Base-by-base conservation (phyloP, 2,888 invertebrate genomes). In the Sericinus montela region DNA sequence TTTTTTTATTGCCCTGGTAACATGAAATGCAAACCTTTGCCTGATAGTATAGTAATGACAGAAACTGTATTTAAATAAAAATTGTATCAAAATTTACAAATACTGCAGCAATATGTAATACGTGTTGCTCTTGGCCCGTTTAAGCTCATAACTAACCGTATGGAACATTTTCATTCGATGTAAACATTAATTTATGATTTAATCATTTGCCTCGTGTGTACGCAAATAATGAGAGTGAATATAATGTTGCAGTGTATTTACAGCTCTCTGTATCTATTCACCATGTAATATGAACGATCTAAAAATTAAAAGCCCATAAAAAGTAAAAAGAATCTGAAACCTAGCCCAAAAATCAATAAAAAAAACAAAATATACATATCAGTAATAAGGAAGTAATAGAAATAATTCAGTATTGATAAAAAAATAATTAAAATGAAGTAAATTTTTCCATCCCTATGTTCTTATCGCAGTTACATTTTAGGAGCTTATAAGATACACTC, bases 121-220 rank as follows among this genome's bases (percentile, higher is more conserved):
- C 45, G 41, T 15, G 45, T 45, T 50, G 39, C 49, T 45, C 45
- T 11, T 29, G 44, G 35, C 45, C 23, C 40, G 45, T 13, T 15
- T 30, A 23, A 29, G 19, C 40, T 30, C 45, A 50, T 50, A 45
- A 50, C 45, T 50, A 50, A 50, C 23, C 35, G 23, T 50, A 50
- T 36, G 49, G 49, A 40, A 45, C 49, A 40, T 50, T 50, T 50
- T 45, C 49, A 45, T 50, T 50, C 39, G 36, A 36, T 42, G 45
- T 45, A 45, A 45, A 45, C 45, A 45, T 45, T 45, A 51, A 51
- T 51, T 51, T 51, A 51, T 51, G 45, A 51, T 51, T 46, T 51
- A 45, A 51, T 51, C 37, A 51, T 51, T 41, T 29, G 45, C 37
- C 29, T 36, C 50, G 45, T 42, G 40, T 32, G 41, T 42, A 32